These are phyloP conservation scores for Agonopterix subpropinquella DNA, from an alignment of 2,888 invertebrate genomes.

Conservation along the genomic window DNA sequence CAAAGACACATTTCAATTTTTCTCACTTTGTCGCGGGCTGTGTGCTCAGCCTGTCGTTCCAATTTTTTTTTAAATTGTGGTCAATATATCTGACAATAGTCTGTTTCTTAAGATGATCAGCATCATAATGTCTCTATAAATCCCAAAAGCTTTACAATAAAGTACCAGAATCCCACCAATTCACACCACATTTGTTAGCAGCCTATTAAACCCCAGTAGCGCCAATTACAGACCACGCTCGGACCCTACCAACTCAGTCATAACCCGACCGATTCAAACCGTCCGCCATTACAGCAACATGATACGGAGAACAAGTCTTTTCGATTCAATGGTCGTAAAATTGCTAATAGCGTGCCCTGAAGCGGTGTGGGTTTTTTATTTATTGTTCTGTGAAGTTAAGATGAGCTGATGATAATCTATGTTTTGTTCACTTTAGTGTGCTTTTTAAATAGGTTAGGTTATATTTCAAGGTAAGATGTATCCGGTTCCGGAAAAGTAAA, in stretches of 20 bases:
- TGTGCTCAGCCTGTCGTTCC: too few relatives aligned
- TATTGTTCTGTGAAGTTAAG: neutral
- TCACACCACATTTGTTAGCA: slow-evolving; percentile 57
- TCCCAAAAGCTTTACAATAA: neutral
- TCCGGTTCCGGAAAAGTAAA: too few relatives aligned
- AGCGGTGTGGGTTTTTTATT: neutral
- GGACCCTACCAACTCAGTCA: slow-evolving; percentile 12
- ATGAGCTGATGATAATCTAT: too few relatives aligned
- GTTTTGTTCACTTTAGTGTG: too few relatives aligned
- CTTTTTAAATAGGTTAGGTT: too few relatives aligned
- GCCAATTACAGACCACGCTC: slow-evolving; percentile 39
- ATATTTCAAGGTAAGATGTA: too few relatives aligned
- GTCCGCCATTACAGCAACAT: neutral
- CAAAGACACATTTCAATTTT: too few relatives aligned
- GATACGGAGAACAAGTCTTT: neutral
- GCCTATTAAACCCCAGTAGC: slow-evolving; percentile 53
- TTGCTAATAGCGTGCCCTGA: neutral
- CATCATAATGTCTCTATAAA: slow-evolving; percentile 1
- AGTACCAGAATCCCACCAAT: slow-evolving; percentile 25
- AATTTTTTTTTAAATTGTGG: too few relatives aligned
- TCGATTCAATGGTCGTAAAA: neutral
- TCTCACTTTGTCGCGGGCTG: too few relatives aligned
- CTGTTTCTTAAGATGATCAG: neutral
- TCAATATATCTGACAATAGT: too few relatives aligned
- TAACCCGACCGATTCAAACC: slow-evolving; percentile 3